A percentile compares a stretch with the other conserved stretches of the same genome.
These are phyloP conservation scores for Vicugna pacos DNA, from an alignment of 2,113 vertebrate species.

Conservation along the genomic window DNA sequence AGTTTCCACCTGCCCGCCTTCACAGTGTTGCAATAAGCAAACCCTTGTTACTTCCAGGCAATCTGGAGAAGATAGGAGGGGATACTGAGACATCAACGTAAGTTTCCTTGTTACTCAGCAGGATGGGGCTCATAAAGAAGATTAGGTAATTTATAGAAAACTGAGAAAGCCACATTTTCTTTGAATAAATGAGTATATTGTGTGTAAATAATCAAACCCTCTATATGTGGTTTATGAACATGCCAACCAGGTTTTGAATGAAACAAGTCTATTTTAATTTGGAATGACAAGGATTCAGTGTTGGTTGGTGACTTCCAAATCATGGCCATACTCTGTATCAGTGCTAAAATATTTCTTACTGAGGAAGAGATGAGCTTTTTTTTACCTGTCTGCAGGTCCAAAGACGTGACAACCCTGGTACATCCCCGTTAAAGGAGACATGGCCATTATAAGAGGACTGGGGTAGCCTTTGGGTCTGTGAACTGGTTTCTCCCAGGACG, in stretches of 20 bases:
- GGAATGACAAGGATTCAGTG: neutral
- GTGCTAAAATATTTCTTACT: neutral
- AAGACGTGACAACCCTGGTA: neutral
- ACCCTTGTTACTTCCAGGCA: neutral
- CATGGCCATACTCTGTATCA: neutral
- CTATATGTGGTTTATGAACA: neutral
- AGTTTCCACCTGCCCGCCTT: neutral
- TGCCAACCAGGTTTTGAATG: neutral
- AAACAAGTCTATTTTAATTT: conserved; percentile 20
- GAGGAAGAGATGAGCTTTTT: neutral
- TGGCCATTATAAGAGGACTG: neutral
- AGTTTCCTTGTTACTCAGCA: neutral
- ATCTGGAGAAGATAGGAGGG: neutral
- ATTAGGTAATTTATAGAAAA: neutral
- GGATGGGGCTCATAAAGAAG: neutral
- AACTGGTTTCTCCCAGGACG: neutral
- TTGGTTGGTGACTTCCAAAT: neutral
- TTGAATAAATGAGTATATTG: neutral
- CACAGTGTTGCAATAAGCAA: neutral
- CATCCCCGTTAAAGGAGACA: neutral
- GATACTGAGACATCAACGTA: neutral
- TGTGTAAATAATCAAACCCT: neutral
- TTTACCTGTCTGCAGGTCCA: neutral
- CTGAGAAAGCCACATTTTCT: neutral
- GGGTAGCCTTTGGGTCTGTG: neutral